Conservation (phyloP, 2,888 invertebrate species). For the Gandaritis pyraliata region DNA sequence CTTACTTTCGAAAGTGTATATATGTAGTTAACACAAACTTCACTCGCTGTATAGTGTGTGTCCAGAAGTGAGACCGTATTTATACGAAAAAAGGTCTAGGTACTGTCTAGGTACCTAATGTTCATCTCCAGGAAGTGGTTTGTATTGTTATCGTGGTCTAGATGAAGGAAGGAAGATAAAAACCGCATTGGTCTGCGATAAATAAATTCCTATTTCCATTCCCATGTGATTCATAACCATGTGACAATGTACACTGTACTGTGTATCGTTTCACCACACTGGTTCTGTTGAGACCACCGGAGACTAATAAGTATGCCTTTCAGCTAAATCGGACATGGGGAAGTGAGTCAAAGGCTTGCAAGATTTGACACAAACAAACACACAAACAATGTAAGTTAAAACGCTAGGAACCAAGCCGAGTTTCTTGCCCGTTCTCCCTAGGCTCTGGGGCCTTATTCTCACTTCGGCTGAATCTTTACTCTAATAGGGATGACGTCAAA, state of each 20-base stretch:
- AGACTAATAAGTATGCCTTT: too few relatives aligned
- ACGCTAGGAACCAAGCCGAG: too few relatives aligned
- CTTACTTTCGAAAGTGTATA: neutral
- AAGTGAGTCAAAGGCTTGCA: too few relatives aligned
- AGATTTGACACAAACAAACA: too few relatives aligned
- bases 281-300: neutral
- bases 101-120: neutral
- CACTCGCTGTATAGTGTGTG: neutral
- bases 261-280: conserved; percentile 1
- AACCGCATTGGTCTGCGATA: conserved; percentile 3
- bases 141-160: conserved; percentile 12
- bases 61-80: neutral
- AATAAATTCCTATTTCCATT: neutral
- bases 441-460: too few relatives aligned
- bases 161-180: neutral
- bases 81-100: neutral
- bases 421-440: too few relatives aligned
- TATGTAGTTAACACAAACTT: neutral
- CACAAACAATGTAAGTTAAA: too few relatives aligned
- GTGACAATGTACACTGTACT: neutral
- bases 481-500: too few relatives aligned
- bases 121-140: conserved; percentile 10
- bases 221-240: neutral
- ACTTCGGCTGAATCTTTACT: too few relatives aligned
- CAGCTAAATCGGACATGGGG: too few relatives aligned